Evolutionary conservation across 2,888 invertebrate species (phyloP), one percentile per base, ranked within the genome.

Genomic region (Leucozona laternaria): DNA sequence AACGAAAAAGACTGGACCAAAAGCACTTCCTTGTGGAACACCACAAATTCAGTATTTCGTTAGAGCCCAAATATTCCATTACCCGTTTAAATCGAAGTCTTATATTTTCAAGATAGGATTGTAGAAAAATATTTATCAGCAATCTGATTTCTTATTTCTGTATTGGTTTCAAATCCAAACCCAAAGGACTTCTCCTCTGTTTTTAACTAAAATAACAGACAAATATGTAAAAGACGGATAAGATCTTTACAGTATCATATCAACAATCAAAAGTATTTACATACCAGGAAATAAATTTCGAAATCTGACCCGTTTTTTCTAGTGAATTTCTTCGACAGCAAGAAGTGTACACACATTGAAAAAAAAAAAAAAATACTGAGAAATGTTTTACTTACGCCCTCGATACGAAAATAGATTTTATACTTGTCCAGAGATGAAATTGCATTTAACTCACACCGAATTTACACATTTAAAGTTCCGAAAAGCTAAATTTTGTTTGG

Each of bases 301-400:
- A 66, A 66, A 66, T 66, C 20, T 66, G 48, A 66, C 48, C 66
- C 40, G 15, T 66, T 45, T 64, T 64, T 17, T 7, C 1, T n/a
- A n/a, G n/a, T 62, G n/a, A 60, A 60, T 40, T 62, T 43, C 62
- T 25, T 22, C 43, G 13, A 20, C 66, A 48, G 7, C 31, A 66
- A 48, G 13, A 57, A 31, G 7, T 31, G 31, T 48, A 31, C 66
- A 66, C 31, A 31, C 28, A 31, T 31, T 31, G n/a, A 31, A 4
- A 31, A 66, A 20, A 66, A 48, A 64, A 64, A 48, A 17, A 48
- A 66, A 31, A 20, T 48, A 34, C 31, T 22, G 4, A 53, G 28
- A 80, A 80, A 17, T 31, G 17, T 72, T 80, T 72, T 68, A 72
- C 84, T 80, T 80, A 80, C 77, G 76, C 60, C 22, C 50, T 45